Percentiles rank a stretch among this genome's conserved stretches.
Conservation (phyloP, 2,113 vertebrate genomes). For the Cairina moschata region DNA sequence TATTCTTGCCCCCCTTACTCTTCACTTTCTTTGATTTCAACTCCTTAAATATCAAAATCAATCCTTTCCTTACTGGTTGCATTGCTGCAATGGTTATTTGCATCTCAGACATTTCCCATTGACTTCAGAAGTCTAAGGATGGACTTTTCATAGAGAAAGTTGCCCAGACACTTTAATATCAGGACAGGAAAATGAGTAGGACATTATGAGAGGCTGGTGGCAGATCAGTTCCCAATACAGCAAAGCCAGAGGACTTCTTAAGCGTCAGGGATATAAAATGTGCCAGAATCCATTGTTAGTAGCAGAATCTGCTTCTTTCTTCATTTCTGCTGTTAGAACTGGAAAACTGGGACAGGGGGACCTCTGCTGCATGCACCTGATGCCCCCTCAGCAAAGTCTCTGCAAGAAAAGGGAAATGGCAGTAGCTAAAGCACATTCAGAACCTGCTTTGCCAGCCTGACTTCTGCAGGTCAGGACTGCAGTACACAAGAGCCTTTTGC, state of each 20-base stretch:
- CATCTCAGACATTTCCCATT: neutral
- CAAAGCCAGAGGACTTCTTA: neutral
- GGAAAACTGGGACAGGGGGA: neutral
- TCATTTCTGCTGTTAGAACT: neutral
- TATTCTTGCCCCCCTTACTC: neutral
- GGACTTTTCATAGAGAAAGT: neutral
- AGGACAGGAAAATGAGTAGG: neutral
- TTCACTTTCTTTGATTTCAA: neutral
- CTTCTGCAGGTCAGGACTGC: neutral
- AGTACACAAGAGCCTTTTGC: neutral
- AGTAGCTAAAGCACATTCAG: neutral
- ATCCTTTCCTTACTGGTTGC: neutral
- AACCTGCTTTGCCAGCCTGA: rapidly evolving
- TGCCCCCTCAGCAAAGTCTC: neutral
- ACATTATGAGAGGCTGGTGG: neutral
- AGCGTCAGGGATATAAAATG: neutral
- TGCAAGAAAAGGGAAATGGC: neutral
- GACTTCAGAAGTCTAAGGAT: neutral
- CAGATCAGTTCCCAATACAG: neutral
- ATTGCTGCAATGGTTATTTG: neutral
- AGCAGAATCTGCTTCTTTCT: neutral
- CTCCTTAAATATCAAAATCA: neutral
- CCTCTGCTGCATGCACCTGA: neutral
- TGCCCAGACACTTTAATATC: neutral
- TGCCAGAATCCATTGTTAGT: neutral